Conservation (phyloP, 2,113 vertebrate species). For the Labeo rohita region DNA sequence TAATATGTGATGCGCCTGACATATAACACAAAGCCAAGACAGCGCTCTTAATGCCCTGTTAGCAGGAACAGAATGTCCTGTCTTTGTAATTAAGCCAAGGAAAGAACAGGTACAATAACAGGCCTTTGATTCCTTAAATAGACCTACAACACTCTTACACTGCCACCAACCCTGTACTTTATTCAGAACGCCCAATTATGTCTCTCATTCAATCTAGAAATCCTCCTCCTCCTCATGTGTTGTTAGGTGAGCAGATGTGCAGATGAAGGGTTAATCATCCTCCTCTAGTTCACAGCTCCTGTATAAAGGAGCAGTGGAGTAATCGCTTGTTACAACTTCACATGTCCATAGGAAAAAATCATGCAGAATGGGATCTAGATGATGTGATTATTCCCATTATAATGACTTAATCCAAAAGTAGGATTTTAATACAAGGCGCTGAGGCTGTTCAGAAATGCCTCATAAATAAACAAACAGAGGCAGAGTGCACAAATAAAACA, state of each 20-base stretch:
- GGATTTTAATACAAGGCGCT: slow-evolving; percentile 53
- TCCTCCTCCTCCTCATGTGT: not conserved
- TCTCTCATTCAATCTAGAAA: too few species aligned
- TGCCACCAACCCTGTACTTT: slow-evolving; percentile 52
- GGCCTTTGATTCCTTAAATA: slow-evolving; percentile 49
- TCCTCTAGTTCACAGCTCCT: not conserved
- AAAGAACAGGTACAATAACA: slow-evolving; percentile 54
- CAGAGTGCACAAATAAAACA: slow-evolving; percentile 40
- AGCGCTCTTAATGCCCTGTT: slow-evolving; percentile 27
- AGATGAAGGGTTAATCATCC: not conserved
- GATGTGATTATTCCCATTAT: slow-evolving; percentile 63
- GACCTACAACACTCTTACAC: slow-evolving; percentile 45
- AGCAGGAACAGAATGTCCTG: slow-evolving; percentile 29
- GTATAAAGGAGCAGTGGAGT: slow-evolving; percentile 40
- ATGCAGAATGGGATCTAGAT: slow-evolving; percentile 49
- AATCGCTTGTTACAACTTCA: slow-evolving; percentile 46
- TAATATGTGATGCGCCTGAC: not conserved
- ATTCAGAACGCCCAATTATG: slow-evolving; percentile 2
- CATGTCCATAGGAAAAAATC: not conserved
- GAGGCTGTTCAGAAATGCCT: slow-evolving; percentile 58
- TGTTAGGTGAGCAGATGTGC: not conserved
- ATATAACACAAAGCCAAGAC: slow-evolving; percentile 14
- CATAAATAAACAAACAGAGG: slow-evolving; percentile 65
- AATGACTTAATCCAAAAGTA: slow-evolving; percentile 61
- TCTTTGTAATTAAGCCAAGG: slow-evolving; percentile 45